Evolutionary conservation across 2,113 vertebrate genomes (phyloP), one percentile per base, ranked within the genome.

Genomic region (Callopanchax toddi): DNA sequence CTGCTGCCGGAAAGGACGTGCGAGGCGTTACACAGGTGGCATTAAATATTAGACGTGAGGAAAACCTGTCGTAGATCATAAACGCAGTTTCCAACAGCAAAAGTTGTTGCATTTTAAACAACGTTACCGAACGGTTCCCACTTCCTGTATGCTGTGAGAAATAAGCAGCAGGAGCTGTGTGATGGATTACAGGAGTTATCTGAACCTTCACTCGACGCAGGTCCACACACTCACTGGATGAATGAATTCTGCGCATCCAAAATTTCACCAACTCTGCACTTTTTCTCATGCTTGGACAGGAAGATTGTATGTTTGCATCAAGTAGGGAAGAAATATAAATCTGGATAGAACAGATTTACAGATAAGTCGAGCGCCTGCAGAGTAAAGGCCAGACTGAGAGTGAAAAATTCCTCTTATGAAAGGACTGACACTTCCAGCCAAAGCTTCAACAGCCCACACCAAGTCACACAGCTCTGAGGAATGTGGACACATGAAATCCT

Each of bases 391-490:
- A 18, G 42, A 60, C 65, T 21, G 23, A 59, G 63, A 75, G 48
- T 17, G 8, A 37, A 49, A 50, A 34, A 53, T 21, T 70, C 15
- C 59, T 6, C 50, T 48, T 56, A 74, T 39, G 34, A 64, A 54
- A 55, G 77, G 18, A 40, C 43, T 52, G 48, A 61, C 22, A 54
- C 42, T 25, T 32, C 61, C 16, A 0, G 32, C 18, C 44, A 51
- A 60, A 18, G 13, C 42, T 76, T 56, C 69, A 56, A 68, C 65
- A 79, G 49, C 58, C 68, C 62, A 78, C 77, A 72, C 60, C 56
- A 51, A 67, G 62, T 79, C 34, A 46, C 34, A 43, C 45, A 74
- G 52, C 62, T 79, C 62, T 5, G 67, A 67, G 70, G 21, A 1
- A 50, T 20, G 5, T 6, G 52, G 44, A 68, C n/a, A 45, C 36